These are phyloP conservation scores for Echinometra lucunter DNA, from an alignment of 53 echinoderm and acorn worm species.

Conservation along the genomic window DNA sequence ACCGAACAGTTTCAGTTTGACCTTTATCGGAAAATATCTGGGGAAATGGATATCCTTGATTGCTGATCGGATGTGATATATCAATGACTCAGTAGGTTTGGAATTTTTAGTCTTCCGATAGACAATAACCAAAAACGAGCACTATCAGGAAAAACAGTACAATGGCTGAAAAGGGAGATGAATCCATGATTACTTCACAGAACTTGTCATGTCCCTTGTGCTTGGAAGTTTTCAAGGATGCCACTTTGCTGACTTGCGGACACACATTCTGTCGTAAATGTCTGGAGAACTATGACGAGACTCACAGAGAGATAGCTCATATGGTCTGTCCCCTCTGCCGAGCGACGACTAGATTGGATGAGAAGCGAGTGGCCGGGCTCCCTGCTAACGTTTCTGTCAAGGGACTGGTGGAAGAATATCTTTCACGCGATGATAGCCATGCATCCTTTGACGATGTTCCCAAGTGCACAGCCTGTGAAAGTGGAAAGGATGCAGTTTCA, in stretches of 20 bases:
- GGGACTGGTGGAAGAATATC: background rate
- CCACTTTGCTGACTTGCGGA: slow-evolving; percentile 13
- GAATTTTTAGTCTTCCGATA: background rate
- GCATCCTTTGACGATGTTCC: background rate
- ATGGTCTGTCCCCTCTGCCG: slow-evolving; percentile 14
- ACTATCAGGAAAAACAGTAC: background rate
- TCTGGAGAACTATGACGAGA: background rate
- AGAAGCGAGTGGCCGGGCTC: background rate
- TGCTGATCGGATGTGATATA: background rate
- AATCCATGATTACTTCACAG: background rate
- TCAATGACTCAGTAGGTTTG: background rate
- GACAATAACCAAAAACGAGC: background rate
- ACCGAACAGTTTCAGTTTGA: background rate
- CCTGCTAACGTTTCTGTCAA: background rate
- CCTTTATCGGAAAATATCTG: no score
- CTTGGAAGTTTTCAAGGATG: slow-evolving; percentile 21
- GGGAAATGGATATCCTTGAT: no score
- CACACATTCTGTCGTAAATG: slow-evolving; percentile 10
- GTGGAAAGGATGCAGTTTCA: background rate
- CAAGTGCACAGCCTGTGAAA: slow-evolving; percentile 21
- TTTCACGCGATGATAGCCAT: background rate
- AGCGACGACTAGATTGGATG: background rate
- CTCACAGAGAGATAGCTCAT: background rate
- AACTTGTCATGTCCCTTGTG: slow-evolving; percentile 1
- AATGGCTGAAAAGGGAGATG: slow-evolving; percentile 11